Evolutionary conservation across 2,888 invertebrate species (phyloP).

Genomic region (Autographa gamma): DNA sequence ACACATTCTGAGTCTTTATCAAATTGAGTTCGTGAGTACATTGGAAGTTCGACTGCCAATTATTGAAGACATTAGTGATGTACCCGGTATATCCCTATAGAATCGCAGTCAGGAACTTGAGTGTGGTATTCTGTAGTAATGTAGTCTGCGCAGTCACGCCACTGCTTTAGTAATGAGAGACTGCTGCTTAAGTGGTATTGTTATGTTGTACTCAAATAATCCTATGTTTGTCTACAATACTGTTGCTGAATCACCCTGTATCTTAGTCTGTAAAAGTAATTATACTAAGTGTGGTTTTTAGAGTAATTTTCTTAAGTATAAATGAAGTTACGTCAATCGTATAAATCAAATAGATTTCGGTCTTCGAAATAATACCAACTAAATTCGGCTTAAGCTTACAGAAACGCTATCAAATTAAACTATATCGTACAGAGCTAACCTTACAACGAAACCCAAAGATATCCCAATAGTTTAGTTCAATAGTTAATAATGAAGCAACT

Average conservation of each 20-base stretch:
- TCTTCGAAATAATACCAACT: neutral
- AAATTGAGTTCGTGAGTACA: conserved; percentile 67
- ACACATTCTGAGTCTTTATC: conserved; percentile 56
- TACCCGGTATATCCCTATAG: conserved; percentile 68
- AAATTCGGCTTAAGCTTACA: conserved; percentile 25
- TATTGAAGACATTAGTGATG: conserved; percentile 77
- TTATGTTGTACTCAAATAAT: neutral
- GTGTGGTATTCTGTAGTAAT: conserved; percentile 68
- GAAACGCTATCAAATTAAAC: conserved; percentile 29
- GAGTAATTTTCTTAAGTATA: no score
- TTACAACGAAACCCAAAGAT: conserved; percentile 51
- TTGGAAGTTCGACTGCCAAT: conserved; percentile 79
- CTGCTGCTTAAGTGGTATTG: conserved; percentile 4
- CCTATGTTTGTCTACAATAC: neutral
- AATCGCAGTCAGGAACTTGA: conserved; percentile 70
- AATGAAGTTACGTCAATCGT: neutral
- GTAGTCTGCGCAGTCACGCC: conserved; percentile 56
- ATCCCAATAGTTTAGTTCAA: conserved; percentile 69
- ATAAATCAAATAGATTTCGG: neutral
- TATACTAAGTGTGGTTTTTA: no score
- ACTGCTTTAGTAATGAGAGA: conserved; percentile 36
- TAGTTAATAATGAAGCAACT: conserved; percentile 79
- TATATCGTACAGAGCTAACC: conserved; percentile 39
- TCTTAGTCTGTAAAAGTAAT: neutral
- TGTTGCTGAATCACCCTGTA: neutral